Base-by-base conservation (phyloP, 2,113 vertebrate genomes). In the Hylia prasina region DNA sequence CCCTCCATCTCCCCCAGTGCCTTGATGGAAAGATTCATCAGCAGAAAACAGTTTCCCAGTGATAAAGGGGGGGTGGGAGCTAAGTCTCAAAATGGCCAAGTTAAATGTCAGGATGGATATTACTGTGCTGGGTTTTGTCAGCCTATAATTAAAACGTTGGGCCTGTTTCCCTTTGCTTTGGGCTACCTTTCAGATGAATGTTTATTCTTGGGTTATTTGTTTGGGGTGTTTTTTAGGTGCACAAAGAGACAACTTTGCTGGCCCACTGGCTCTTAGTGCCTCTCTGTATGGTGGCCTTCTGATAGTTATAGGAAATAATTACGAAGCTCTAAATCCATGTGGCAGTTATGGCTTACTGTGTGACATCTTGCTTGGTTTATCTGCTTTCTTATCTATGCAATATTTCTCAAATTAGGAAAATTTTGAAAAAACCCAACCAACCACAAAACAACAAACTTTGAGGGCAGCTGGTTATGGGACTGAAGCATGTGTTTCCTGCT, bases 391-490 rank as follows among this genome's bases (percentile, higher is more conserved):
- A 70, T 60, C 77, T 94, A 15, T 63, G 75, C 30, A 57, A 5
- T 80, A 73, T 61, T 80, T 77, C 65, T 93, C 40, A 85, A 82
- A 75, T 87, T 37, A 85, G 66, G 82, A 42, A 64, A 77, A 79
- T 39, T 15, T 2, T 0, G 58, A 80, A 87, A 64, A 63, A 2
- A 1, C 2, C 30, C 56, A 47, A 4, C 23, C 20, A 37, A 70
- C 88, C 80, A 54, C 88, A 83, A 90, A 90, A 83, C 48, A 90
- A 83, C 88, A 90, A 69, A 65, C 48, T 89, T 37, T 78, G n/a
- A 92, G 80, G 72, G 56, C 72, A 86, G 85, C 75, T 94, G 85
- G 75, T 82, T 93, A n/a, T 65, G 75, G 45, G 71, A 92, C 39
- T 48, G 61, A 94, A 77, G n/a, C 25, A 23, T 60, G 88, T 90